phyloP scores from a whole-genome alignment of 2,113 vertebrate species.

The Chamaea fasciata region DNA sequence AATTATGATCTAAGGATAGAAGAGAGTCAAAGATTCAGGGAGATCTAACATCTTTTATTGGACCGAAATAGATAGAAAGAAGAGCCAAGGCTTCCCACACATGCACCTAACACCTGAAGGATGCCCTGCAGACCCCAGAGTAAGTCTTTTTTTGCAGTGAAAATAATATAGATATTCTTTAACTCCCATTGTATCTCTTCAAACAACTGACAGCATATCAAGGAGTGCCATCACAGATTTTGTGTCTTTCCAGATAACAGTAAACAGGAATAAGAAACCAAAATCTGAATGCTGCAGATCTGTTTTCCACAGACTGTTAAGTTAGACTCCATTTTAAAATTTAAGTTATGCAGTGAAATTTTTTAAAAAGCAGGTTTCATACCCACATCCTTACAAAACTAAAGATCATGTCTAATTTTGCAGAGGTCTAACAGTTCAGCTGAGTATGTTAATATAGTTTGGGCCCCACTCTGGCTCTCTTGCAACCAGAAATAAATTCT shows the following conservation, averaged over 20 bases:
- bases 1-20: slow-evolving; percentile 40
- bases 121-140: not conserved
- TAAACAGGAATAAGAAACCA: not conserved
- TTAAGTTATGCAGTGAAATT: not conserved
- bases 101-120: not conserved
- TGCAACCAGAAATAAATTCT: not conserved
- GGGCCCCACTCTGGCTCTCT: not conserved
- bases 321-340: not conserved
- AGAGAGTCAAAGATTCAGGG: not conserved
- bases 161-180: not conserved
- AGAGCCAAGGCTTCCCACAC: not conserved
- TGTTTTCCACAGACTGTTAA: not conserved
- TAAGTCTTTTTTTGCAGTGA: not conserved
- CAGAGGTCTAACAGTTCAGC: not conserved
- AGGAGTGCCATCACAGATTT: not conserved
- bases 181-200: not conserved
- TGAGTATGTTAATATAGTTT: fast-evolving
- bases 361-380: not conserved
- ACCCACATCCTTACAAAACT: not conserved
- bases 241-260: not conserved
- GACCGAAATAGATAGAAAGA: not conserved
- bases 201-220: not conserved
- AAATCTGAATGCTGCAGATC: not conserved
- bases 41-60: slow-evolving; percentile 21
- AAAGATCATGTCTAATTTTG: not conserved